A percentile compares a stretch with the other conserved stretches of the same genome.
These are phyloP conservation scores for Sphyrna mokarran DNA, from an alignment of 2,113 vertebrate genomes.

Conservation along the genomic window DNA sequence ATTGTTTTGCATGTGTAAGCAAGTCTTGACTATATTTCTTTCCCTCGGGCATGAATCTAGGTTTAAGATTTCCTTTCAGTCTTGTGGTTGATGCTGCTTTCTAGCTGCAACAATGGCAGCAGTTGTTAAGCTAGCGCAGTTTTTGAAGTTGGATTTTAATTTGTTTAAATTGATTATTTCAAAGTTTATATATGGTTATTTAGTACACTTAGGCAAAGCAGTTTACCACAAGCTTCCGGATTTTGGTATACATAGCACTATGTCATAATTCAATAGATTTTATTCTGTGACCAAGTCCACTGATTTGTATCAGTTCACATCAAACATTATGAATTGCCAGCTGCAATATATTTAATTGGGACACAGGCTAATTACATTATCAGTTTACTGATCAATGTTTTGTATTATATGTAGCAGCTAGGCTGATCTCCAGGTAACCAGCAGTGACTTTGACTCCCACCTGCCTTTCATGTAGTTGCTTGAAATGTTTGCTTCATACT, in stretches of 20 bases:
- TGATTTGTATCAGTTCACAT: not conserved
- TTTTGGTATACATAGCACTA: not conserved
- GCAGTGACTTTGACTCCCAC: not conserved
- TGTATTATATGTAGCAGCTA: not conserved
- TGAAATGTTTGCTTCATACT: not conserved
- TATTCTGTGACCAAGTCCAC: not conserved
- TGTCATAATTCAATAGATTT: not conserved
- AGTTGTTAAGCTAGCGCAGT: not conserved
- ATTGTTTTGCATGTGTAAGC: not conserved
- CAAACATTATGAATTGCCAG: not conserved
- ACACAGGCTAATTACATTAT: not conserved
- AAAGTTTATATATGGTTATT: not conserved
- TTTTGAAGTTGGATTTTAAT: not conserved
- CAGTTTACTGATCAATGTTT: not conserved
- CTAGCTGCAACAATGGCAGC: not conserved
- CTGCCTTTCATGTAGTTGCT: not conserved
- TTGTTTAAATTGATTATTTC: constrained; percentile 2
- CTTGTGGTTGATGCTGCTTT: not conserved
- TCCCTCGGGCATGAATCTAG: not conserved
- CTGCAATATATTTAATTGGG: not conserved
- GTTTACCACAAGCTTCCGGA: not conserved
- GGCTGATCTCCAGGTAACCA: not conserved
- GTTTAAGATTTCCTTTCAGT: not conserved
- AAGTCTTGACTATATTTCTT: not conserved
- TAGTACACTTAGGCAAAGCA: not conserved